Percentiles rank a stretch among this genome's conserved stretches.
Evolutionary conservation across 2,797 vertebrate genomes (phyloP).

Genomic region (Lates japonicus): DNA sequence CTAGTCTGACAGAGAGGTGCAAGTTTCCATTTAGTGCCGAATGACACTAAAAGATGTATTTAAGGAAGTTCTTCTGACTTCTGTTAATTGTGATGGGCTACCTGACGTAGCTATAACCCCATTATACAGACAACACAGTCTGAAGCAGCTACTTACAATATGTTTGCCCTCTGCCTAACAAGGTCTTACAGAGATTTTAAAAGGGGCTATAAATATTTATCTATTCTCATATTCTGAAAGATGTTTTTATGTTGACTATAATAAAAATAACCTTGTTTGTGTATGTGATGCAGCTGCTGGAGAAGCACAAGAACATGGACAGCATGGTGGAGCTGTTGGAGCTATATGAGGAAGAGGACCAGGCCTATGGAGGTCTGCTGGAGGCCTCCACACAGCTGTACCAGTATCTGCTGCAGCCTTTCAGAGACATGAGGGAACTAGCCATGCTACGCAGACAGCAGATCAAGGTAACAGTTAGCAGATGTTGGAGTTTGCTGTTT

Average conservation of each 20-base stretch:
- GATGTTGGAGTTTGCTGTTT: background rate
- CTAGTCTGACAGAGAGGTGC: conserved; percentile 24
- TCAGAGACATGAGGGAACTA: conserved; percentile 98
- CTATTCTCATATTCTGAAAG: conserved; percentile 17
- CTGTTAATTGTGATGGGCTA: background rate
- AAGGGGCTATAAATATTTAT: background rate
- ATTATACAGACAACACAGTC: background rate
- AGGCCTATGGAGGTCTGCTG: conserved; percentile 91
- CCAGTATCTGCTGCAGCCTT: conserved; percentile 97
- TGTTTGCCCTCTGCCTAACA: background rate
- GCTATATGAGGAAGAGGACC: conserved; percentile 94
- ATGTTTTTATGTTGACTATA: conserved; percentile 7
- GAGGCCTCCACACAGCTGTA: conserved; percentile 96
- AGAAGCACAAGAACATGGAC: conserved; percentile 93
- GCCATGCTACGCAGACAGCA: conserved; percentile 97
- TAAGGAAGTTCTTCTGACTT: background rate
- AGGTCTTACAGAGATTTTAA: background rate
- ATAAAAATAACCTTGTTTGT: conserved; percentile 31
- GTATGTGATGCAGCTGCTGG: conserved; percentile 87
- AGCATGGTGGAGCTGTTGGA: conserved; percentile 96
- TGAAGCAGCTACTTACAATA: background rate
- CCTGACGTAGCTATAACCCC: background rate
- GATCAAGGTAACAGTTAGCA: conserved; percentile 91
- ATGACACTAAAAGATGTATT: background rate
- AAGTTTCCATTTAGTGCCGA: conserved; percentile 24